Conservation (phyloP, 2,797 vertebrate species). For the Mastacembelus armatus region DNA sequence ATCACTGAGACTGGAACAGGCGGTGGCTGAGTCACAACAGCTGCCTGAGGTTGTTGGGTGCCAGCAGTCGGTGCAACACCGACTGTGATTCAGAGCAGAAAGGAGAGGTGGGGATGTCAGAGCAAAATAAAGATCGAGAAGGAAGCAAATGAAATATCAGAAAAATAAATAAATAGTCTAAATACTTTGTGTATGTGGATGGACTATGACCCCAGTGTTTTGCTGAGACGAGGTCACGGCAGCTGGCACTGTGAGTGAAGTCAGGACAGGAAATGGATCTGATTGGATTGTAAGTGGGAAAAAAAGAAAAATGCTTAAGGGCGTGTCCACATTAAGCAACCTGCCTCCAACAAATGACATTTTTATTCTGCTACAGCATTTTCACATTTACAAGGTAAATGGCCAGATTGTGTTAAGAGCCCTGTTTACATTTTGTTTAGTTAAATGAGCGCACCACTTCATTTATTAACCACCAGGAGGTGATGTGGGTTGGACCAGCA, state of each 20-base stretch:
- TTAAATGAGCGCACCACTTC: too few relatives aligned
- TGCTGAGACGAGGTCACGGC: not conserved
- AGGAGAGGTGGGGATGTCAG: not conserved
- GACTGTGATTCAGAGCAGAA: slow-evolving; percentile 37
- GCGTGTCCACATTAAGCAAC: not conserved
- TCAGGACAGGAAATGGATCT: slow-evolving; percentile 68
- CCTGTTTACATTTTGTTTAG: too few relatives aligned
- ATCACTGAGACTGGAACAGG: slow-evolving; percentile 26
- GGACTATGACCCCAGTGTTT: slow-evolving; percentile 16
- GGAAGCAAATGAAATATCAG: not conserved
- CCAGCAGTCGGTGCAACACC: not conserved
- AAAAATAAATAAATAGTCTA: not conserved
- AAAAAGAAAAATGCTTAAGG: not conserved
- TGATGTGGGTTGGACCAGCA: too few relatives aligned
- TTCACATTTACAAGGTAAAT: too few relatives aligned
- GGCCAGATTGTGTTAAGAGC: too few relatives aligned
- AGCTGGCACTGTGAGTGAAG: slow-evolving; percentile 9
- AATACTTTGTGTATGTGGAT: slow-evolving; percentile 60
- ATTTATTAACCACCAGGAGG: too few relatives aligned
- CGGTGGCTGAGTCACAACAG: slow-evolving; percentile 48
- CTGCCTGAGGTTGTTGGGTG: not conserved
- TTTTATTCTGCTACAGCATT: too few relatives aligned
- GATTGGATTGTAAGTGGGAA: slow-evolving; percentile 25
- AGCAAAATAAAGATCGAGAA: not conserved
- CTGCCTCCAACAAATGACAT: too few relatives aligned